Percentiles rank a stretch among this genome's conserved stretches.
Conservation (phyloP, 2,113 vertebrate species). For the Rhinolophus ferrumequinum region DNA sequence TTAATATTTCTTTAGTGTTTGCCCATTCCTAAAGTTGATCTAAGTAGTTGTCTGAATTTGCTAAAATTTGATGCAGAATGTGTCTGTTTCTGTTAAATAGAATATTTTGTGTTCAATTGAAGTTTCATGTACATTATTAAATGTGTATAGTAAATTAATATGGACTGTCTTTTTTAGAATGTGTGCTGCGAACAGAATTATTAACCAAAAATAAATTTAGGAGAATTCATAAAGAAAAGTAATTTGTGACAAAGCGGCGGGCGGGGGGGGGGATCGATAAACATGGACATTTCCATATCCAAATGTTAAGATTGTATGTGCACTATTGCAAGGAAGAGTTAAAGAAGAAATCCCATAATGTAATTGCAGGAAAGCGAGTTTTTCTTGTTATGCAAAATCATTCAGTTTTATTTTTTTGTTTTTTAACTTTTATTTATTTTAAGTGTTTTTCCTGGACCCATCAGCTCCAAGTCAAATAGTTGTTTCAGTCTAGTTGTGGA, state of each 20-base stretch:
- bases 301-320: neutral
- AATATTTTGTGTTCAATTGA: neutral
- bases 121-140: constrained; percentile 9
- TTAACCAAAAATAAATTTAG: constrained; percentile 9
- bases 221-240: neutral
- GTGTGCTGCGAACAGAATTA: neutral
- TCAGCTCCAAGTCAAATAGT: too few relatives aligned
- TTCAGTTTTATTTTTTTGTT: neutral
- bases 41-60: neutral
- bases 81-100: constrained; percentile 12
- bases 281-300: neutral
- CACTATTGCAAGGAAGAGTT: neutral
- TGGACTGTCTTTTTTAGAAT: neutral
- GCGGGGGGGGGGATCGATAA: neutral
- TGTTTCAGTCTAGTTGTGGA: too few relatives aligned
- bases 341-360: neutral
- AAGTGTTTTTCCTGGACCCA: too few relatives aligned
- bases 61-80: neutral
- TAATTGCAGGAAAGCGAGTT: constrained; percentile 1
- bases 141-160: constrained; percentile 11
- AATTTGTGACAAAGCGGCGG: neutral
- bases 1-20: neutral
- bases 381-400: neutral
- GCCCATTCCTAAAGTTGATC: neutral
- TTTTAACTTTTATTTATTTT: neutral